Percentiles rank a stretch among this genome's conserved stretches.
These are phyloP conservation scores for Stenolophus ochropezus DNA, from an alignment of 2,888 invertebrate species.

Conservation along the genomic window DNA sequence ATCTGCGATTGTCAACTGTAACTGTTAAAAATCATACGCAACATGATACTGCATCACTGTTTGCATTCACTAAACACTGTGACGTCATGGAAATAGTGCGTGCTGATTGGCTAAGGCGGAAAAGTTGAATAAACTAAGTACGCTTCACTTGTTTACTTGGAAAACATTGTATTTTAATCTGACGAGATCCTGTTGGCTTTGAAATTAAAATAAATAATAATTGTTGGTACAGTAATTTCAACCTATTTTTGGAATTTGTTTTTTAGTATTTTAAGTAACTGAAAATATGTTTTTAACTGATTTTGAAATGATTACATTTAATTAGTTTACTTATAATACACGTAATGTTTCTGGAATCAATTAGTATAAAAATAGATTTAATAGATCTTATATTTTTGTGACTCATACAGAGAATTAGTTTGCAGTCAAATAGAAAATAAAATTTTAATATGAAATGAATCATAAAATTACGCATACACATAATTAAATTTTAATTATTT, in stretches of 20 bases:
- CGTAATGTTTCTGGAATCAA: slow-evolving; percentile 1
- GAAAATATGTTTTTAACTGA: neutral
- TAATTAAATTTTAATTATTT: neutral
- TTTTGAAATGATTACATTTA: neutral
- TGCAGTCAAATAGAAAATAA: neutral
- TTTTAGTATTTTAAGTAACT: neutral
- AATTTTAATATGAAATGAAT: neutral
- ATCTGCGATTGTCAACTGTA: slow-evolving; percentile 26
- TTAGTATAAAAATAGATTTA: slow-evolving; percentile 1
- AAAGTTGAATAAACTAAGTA: slow-evolving; percentile 26
- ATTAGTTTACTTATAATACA: neutral
- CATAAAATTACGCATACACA: neutral
- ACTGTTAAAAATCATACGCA: slow-evolving; percentile 32
- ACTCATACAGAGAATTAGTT: neutral
- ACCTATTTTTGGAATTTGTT: slow-evolving; percentile 25
- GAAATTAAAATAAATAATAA: neutral
- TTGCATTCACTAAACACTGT: neutral
- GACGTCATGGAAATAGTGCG: neutral
- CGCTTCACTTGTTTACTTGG: slow-evolving; percentile 12
- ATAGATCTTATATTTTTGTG: neutral
- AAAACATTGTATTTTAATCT: slow-evolving; percentile 24
- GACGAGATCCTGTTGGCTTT: neutral
- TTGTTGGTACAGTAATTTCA: neutral
- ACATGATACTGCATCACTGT: slow-evolving; percentile 6
- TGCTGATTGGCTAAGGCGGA: neutral